These are phyloP conservation scores for Rhagium mordax DNA, from an alignment of 2,888 invertebrate genomes.

Conservation along the genomic window DNA sequence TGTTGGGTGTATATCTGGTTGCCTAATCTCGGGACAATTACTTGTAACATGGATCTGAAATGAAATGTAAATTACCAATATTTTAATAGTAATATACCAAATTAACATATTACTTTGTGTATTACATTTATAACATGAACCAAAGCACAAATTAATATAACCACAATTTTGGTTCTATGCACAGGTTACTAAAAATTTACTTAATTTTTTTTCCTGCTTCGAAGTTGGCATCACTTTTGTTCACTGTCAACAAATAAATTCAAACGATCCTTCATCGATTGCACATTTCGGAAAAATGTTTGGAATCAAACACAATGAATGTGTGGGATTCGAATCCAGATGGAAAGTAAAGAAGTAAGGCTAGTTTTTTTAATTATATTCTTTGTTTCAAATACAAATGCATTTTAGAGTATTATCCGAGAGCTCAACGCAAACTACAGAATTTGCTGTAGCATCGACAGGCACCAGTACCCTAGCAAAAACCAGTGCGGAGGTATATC, in stretches of 20 bases:
- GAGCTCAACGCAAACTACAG: constrained; percentile 61
- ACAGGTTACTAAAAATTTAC: no score
- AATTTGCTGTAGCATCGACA: constrained; percentile 59
- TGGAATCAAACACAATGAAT: constrained; percentile 68
- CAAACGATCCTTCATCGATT: constrained; percentile 14
- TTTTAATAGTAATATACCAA: no score
- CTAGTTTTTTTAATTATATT: constrained; percentile 11
- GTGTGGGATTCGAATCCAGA: constrained; percentile 71
- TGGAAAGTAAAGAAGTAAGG: constrained; percentile 68
- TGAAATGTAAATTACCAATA: no score
- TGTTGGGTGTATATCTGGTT: not conserved
- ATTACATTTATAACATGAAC: no score
- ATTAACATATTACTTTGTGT: no score
- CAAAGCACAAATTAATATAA: no score
- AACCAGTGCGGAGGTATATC: constrained; percentile 57
- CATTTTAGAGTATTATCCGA: constrained; percentile 59
- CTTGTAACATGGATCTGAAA: no score
- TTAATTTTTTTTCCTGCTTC: not conserved
- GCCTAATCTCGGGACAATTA: not conserved
- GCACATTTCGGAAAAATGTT: constrained; percentile 64
- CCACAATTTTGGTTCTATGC: no score
- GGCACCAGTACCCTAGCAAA: constrained; percentile 61
- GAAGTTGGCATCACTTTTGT: not conserved
- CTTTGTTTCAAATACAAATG: not conserved
- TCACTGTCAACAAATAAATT: constrained; percentile 31